Evolutionary conservation across 2,888 invertebrate species (phyloP), one percentile per base, ranked within the genome.

Genomic region (Morpho achilles): DNA sequence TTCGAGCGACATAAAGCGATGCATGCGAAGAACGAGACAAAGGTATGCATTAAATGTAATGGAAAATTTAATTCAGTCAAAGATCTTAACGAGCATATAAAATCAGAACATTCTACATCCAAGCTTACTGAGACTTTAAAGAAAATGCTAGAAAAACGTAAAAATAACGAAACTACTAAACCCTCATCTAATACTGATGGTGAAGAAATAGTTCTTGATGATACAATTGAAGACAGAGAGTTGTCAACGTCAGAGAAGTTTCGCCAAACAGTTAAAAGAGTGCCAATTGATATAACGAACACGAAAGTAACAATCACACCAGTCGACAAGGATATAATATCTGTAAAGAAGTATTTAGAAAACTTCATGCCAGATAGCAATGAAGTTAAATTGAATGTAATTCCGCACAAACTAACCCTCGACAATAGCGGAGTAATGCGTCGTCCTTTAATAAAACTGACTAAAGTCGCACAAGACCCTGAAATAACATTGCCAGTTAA

Each of bases 291-390:
- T 1, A 56, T 47, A 2, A 8, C 40, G 0, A n/a, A 43, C 0
- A 51, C 64, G 0, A 51, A 64, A 0, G 85, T 79, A 0, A 82
- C 63, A 7, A 65, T 88, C 0, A 75, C 63, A 1, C 62, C 69
- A 0, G 63, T 79, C 0, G 69, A 73, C 0, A 56, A 59, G 22
- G 58, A 63, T 23, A 69, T 74, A 2, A 32, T 80, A 1, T 87
- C 87, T 0, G 88, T 81, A 0, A 77, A 80, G 53, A 87, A 85
- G 7, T 89, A 86, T 44, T 73, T 87, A 1, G 87, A 88, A 61
- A 85, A 73, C 23, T 89, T 89, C 50, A 77, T 72, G 0, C 89
- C 89, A 0, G 86, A 86, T 5, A 56, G 7, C 0, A 72, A 61
- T 2, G 72, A 73, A 3, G 16, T 50, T 0, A 60, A 66, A 1